A percentile compares a stretch with the other conserved stretches of the same genome.
phyloP scores from a whole-genome alignment of 1,140 invertebrate species.

The Euglossa dilemma region DNA sequence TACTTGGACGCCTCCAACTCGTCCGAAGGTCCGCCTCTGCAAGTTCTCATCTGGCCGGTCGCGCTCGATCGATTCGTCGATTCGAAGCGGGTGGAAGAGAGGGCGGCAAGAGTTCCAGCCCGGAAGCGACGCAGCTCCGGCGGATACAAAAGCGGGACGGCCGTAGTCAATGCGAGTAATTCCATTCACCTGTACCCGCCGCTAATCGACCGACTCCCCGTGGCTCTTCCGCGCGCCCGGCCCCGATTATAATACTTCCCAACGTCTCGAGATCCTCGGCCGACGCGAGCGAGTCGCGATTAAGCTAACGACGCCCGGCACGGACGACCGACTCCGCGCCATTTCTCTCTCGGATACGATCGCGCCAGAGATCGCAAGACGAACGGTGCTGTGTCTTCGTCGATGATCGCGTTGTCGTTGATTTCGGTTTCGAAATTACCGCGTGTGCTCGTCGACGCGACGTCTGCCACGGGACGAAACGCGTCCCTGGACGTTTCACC shows the following conservation, averaged over 20 bases:
- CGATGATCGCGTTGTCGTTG: not conserved
- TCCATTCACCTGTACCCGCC: conserved; percentile 51
- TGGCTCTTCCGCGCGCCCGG: not conserved
- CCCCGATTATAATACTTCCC: conserved; percentile 21
- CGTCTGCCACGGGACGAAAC: no score
- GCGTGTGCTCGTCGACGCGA: no score
- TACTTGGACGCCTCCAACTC: conserved; percentile 17
- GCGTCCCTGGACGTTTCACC: no score
- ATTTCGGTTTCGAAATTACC: not conserved
- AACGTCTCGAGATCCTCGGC: conserved; percentile 32
- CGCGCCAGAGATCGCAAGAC: not conserved
- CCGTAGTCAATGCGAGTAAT: conserved; percentile 43
- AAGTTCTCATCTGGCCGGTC: not conserved
- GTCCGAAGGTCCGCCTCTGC: conserved; percentile 1
- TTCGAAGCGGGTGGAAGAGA: not conserved
- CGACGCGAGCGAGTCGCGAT: conserved; percentile 49
- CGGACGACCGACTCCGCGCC: not conserved
- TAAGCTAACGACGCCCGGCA: conserved; percentile 57
- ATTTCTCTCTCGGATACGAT: not conserved
- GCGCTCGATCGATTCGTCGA: conserved; percentile 40
- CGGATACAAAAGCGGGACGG: conserved; percentile 9
- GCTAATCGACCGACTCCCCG: conserved; percentile 17
- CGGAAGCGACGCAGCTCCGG: not conserved
- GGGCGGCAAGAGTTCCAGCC: not conserved
- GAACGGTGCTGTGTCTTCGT: not conserved